Conservation (phyloP, 37 sponge, comb jelly and placozoan species). For the Theonella swinhoei region DNA sequence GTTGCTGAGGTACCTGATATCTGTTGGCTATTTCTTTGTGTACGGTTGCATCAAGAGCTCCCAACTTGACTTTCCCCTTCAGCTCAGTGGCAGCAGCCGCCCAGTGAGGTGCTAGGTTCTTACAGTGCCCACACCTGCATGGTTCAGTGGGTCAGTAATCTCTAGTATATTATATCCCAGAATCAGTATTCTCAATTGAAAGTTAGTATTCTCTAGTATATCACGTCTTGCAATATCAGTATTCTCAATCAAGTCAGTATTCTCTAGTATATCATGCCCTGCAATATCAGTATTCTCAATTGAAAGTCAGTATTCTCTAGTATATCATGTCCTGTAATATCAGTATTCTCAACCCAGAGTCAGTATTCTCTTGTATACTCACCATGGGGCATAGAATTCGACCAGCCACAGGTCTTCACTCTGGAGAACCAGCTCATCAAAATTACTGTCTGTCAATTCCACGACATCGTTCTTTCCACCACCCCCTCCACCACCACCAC, state of each 20-base stretch:
- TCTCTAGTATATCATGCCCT: neutral
- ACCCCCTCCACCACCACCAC: conserved; percentile 48
- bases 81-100: conserved; percentile 87
- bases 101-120: conserved; percentile 96
- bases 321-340: neutral
- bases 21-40: conserved; percentile 53
- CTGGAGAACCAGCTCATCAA: conserved; percentile 80
- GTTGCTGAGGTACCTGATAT: conserved; percentile 36
- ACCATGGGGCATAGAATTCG: conserved; percentile 97
- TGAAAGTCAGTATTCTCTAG: neutral
- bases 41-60: conserved; percentile 88
- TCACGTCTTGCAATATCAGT: neutral
- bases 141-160: neutral
- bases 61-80: conserved; percentile 87
- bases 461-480: conserved; percentile 78
- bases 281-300: neutral
- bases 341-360: neutral
- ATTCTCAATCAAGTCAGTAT: neutral
- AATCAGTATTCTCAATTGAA: neutral
- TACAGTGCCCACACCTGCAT: conserved; percentile 98
- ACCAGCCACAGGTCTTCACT: conserved; percentile 93
- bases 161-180: neutral
- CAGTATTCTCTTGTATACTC: neutral
- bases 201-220: neutral
- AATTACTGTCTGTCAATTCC: conserved; percentile 87